Conservation (phyloP, 2,888 invertebrate species). For the Xanthia icteritia region DNA sequence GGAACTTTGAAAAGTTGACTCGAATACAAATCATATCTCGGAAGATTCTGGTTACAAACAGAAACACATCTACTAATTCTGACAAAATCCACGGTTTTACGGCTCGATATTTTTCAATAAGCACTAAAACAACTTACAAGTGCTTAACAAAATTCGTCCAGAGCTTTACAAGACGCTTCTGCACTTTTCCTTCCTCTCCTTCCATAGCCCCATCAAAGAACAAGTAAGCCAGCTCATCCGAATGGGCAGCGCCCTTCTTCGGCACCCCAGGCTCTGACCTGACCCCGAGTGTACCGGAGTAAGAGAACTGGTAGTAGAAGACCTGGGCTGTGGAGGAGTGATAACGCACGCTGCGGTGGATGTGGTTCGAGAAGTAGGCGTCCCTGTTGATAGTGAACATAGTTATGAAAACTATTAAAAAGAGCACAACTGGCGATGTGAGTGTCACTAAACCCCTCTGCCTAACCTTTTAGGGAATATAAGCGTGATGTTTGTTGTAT, state of each 20-base stretch:
- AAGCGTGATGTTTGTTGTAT: not conserved
- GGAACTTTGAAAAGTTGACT: not conserved
- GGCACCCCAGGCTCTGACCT: slow-evolving; percentile 73
- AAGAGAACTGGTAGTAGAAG: slow-evolving; percentile 84
- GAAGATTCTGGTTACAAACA: not conserved
- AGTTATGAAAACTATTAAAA: not conserved
- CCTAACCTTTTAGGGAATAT: not conserved
- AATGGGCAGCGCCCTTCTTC: slow-evolving; percentile 84
- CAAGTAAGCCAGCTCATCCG: slow-evolving; percentile 84
- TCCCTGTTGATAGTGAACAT: slow-evolving; percentile 73
- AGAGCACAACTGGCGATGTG: not conserved
- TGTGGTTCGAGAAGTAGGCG: slow-evolving; percentile 82
- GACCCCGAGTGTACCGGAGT: slow-evolving; percentile 77
- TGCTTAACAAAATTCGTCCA: slow-evolving; percentile 86
- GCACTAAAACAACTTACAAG: slow-evolving; percentile 76
- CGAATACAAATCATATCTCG: not conserved
- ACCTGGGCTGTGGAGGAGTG: slow-evolving; percentile 76
- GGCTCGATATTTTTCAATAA: not conserved
- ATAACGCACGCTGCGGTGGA: slow-evolving; percentile 79
- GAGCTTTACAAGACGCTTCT: slow-evolving; percentile 74
- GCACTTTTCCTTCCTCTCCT: slow-evolving; percentile 78
- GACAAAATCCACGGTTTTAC: no score
- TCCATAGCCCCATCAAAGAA: slow-evolving; percentile 75
- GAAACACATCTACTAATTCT: not conserved
- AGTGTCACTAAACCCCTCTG: no score